A percentile compares a stretch with the other conserved stretches of the same genome.
Conservation (phyloP, 2,888 invertebrate genomes). For the Isoperla grammatica region DNA sequence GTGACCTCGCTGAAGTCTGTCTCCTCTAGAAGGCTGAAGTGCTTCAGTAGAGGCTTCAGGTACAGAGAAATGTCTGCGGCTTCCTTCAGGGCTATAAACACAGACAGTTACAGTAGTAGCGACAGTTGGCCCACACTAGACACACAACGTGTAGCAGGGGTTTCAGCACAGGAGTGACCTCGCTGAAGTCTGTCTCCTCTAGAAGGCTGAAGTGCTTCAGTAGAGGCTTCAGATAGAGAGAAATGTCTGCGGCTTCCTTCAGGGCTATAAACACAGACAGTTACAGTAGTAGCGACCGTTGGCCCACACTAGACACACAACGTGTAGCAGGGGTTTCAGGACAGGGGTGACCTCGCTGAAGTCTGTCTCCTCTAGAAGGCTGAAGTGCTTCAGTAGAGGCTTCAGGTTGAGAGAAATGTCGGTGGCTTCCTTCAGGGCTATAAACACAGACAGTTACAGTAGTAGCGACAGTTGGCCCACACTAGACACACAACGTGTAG, state of each 20-base stretch:
- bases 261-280: constrained; percentile 57
- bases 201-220: constrained; percentile 72
- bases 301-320: constrained; percentile 85
- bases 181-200: constrained; percentile 82
- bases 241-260: constrained; percentile 88
- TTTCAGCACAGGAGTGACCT: constrained; percentile 66
- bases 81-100: constrained; percentile 69
- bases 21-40: constrained; percentile 74
- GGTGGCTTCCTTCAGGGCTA: constrained; percentile 83
- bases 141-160: constrained; percentile 84
- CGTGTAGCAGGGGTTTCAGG: constrained; percentile 76
- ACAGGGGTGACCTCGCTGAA: constrained; percentile 75
- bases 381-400: constrained; percentile 75
- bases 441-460: constrained; percentile 60
- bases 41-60: constrained; percentile 73
- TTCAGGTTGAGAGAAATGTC: constrained; percentile 83
- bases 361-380: constrained; percentile 73
- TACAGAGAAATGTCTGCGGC: constrained; percentile 86
- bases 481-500: constrained; percentile 84
- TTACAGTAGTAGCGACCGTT: constrained; percentile 86
- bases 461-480: constrained; percentile 87
- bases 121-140: constrained; percentile 84
- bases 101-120: constrained; percentile 75
- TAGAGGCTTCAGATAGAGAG: constrained; percentile 76
- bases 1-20: constrained; percentile 80